These are phyloP conservation scores for Mystacides longicornis DNA, from an alignment of 2,888 invertebrate genomes.

Conservation along the genomic window DNA sequence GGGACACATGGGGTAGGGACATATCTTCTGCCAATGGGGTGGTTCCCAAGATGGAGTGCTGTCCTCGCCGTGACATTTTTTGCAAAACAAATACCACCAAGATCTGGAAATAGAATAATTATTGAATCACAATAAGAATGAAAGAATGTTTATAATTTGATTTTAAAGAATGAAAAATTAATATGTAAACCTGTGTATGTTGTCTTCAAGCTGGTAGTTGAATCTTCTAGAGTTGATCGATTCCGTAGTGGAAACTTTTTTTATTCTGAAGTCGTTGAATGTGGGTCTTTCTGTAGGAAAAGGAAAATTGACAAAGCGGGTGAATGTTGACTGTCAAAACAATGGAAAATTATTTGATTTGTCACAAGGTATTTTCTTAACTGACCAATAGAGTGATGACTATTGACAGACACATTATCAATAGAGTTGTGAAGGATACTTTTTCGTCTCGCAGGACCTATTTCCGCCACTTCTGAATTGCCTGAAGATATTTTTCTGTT, in stretches of 20 bases:
- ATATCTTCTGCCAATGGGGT: constrained; percentile 68
- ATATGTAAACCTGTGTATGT: background rate
- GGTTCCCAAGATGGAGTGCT: constrained; percentile 76
- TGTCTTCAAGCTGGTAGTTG: constrained; percentile 33
- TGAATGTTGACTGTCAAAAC: background rate
- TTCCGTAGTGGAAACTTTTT: constrained; percentile 23
- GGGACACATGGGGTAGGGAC: constrained; percentile 80
- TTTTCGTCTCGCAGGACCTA: constrained; percentile 63
- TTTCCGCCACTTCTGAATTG: constrained; percentile 37
- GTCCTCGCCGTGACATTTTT: constrained; percentile 71
- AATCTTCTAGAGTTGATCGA: constrained; percentile 44
- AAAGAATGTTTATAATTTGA: too few relatives aligned
- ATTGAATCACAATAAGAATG: background rate
- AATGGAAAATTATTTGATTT: background rate
- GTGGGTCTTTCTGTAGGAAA: constrained; percentile 18
- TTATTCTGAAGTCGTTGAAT: constrained; percentile 18
- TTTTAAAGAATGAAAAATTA: too few relatives aligned
- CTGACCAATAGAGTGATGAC: constrained; percentile 30
- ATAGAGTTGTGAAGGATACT: constrained; percentile 59
- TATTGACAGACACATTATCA: constrained; percentile 36
- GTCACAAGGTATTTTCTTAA: background rate
- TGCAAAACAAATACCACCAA: constrained; percentile 77
- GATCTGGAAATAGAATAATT: constrained; percentile 54
- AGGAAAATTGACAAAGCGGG: too few relatives aligned
- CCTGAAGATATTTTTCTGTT: constrained; percentile 40